Base-by-base conservation (phyloP, 64 coral and sea anemone genomes). In the Cladopsammia gracilis region DNA sequence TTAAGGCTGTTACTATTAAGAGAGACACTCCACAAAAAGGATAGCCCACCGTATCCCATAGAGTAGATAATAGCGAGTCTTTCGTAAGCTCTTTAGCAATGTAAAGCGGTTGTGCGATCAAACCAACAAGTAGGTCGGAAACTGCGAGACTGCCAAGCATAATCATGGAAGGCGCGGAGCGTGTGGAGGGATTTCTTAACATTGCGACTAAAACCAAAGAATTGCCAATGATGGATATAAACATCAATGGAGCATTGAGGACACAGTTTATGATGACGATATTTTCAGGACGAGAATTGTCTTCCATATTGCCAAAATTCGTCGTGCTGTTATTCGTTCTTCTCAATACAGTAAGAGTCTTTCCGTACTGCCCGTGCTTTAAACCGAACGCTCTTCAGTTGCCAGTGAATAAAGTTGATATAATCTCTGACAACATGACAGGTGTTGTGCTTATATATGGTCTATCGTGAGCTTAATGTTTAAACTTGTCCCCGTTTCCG, bases 21-120 rank as follows among this genome's bases (percentile, higher is more conserved):
- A 80, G 5, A 0, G 54, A 60, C 0, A 80, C 77, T 7, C 77
- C 77, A 45, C 77, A 80, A 16, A 60, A 0, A 6, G 0, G 26
- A 26, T 61, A 44, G 25, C 23, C 54, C 77, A 62, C 24, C 1
- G 72, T 75, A 75, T 75, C 14, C 72, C 72, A 75, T 4, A 75
- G n/a, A 7, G 6, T n/a, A 15, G 15, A 16, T 45, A 49, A 49
- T 45, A 49, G 9, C 6, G 44, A 15, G 7, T 75, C 46, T 75
- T 50, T 14, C n/a, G 25, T 61, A 9, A 80, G 42, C 13, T 83
- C 79, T 19, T 22, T 46, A 9, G 61, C 43, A 49, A 83, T 66
- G 3, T 65, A 83, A 10, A 83, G 43, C 16, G 90, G 90, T 62
- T 93, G 90, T 8, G 24, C 71, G 22, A 93, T 34, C 4, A 86